A percentile compares a stretch with the other conserved stretches of the same genome.
Conservation (phyloP, 2,888 invertebrate genomes). For the Drosophila cracens region DNA sequence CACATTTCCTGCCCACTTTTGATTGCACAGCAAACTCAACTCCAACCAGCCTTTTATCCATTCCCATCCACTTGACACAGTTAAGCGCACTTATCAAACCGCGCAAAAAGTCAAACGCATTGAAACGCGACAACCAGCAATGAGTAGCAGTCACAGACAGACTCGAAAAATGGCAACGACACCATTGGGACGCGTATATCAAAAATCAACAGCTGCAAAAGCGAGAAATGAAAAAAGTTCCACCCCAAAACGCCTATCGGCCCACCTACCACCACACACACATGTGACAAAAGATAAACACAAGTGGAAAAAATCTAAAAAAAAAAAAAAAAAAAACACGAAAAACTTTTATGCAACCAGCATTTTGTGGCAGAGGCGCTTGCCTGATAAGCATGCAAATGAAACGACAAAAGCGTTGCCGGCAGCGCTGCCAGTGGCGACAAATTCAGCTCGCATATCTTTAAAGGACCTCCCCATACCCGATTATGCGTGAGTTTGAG, state of each 20-base stretch:
- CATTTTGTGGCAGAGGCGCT: slow-evolving; percentile 48
- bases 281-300: slow-evolving; percentile 78
- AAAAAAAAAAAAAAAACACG: slow-evolving; percentile 39
- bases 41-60: slow-evolving; percentile 31
- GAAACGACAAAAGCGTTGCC: slow-evolving; percentile 53
- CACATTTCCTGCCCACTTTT: slow-evolving; percentile 68
- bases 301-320: slow-evolving; percentile 60
- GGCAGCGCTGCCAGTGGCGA: slow-evolving; percentile 33
- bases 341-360: slow-evolving; percentile 66
- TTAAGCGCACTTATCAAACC: slow-evolving; percentile 66
- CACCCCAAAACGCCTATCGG: slow-evolving; percentile 12
- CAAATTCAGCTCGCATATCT: slow-evolving; percentile 34
- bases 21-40: slow-evolving; percentile 62
- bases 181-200: slow-evolving; percentile 74
- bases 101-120: slow-evolving; percentile 71
- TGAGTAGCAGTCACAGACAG: slow-evolving; percentile 62
- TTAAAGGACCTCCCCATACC: slow-evolving; percentile 16
- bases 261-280: slow-evolving; percentile 26
- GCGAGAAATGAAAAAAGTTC: slow-evolving; percentile 22
- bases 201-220: slow-evolving; percentile 73
- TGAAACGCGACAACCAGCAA: slow-evolving; percentile 71
- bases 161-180: slow-evolving; percentile 47
- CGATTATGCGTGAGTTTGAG: slow-evolving; percentile 11
- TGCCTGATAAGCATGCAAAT: slow-evolving; percentile 78
- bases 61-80: slow-evolving; percentile 55